Evolutionary conservation across 2,113 vertebrate species (phyloP), one percentile per base, ranked within the genome.

Genomic region (Megaceryle torquata): DNA sequence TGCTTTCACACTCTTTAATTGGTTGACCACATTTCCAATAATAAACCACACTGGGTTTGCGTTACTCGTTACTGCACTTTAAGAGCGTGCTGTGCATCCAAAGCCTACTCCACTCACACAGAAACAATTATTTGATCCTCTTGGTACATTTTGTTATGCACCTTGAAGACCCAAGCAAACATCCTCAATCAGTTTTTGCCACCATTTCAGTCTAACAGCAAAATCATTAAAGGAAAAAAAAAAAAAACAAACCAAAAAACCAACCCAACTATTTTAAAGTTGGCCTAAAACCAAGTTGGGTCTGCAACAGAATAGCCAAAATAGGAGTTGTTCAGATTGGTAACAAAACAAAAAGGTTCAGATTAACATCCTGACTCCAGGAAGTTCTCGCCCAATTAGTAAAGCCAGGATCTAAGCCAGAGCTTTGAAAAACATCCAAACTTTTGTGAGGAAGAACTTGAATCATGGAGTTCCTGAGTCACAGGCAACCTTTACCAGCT

Each of bases 331-430:
- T 84, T 91, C 86, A 51, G 71, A 79, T 83, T 48, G 86, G 89
- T 94, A 93, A 83, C 37, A 75, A 89, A 96, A 96, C 91, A 95
- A 96, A 96, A 93, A 85, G n/a, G 60, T 96, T 95, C 93, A 95
- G 88, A 64, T 82, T 85, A 89, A 95, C 82, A 96, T 87, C 91
- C 85, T 48, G 67, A 72, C 26, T 93, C 63, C 92, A 96, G 96
- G 97, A 97, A 97, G 95, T 95, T 96, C 96, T 95, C 92, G 54
- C 96, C 94, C 96, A 88, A 97, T 91, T 95, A 91, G 76, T 80
- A 93, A 91, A 94, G 86, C 88, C 89, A 96, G 96, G 95, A 97
- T 92, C 91, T 85, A 87, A 95, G 93, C 81, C 94, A 93, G 93
- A 93, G 76, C 77, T 95, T 94, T 91, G 95, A 94, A 93, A 91